Evolutionary conservation across 2,888 invertebrate species (phyloP).

Genomic region (Cheiracanthium punctorium): DNA sequence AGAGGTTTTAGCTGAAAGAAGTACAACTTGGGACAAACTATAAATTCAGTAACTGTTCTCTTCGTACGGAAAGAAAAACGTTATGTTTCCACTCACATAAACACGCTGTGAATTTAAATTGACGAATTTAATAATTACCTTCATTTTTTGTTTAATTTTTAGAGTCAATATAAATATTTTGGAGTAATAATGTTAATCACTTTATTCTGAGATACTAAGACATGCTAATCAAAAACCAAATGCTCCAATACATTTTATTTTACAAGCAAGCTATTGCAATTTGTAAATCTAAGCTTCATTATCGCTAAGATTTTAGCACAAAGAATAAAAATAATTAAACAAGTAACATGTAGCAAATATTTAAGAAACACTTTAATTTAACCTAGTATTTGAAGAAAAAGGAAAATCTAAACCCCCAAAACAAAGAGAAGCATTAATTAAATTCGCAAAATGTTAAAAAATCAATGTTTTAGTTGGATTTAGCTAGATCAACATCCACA

Average conservation of each 20-base stretch:
- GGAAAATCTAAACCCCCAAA: background rate
- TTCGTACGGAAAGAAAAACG: too few species aligned
- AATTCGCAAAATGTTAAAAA: constrained; percentile 13
- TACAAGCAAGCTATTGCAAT: constrained; percentile 49
- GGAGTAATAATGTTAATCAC: too few species aligned
- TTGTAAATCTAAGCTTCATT: constrained; percentile 54
- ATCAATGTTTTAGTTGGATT: constrained; percentile 50
- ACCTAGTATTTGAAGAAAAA: constrained; percentile 10
- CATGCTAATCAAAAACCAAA: background rate
- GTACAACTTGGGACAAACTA: too few species aligned
- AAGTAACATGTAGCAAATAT: constrained; percentile 52
- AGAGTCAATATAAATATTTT: too few species aligned
- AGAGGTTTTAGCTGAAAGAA: too few species aligned
- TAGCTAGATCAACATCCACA: constrained; percentile 34
- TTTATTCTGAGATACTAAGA: too few species aligned
- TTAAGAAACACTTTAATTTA: constrained; percentile 55
- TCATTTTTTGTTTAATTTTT: too few species aligned
- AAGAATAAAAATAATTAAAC: constrained; percentile 51
- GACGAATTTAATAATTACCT: too few species aligned
- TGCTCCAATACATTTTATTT: background rate
- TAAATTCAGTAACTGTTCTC: too few species aligned
- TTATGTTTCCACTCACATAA: too few species aligned
- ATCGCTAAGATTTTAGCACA: constrained; percentile 34
- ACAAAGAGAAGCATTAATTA: background rate
- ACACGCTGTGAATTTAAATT: too few species aligned